Percentiles rank a stretch among this genome's conserved stretches.
Evolutionary conservation across 1,140 invertebrate genomes (phyloP).

Genomic region (Neodiprion virginianus): DNA sequence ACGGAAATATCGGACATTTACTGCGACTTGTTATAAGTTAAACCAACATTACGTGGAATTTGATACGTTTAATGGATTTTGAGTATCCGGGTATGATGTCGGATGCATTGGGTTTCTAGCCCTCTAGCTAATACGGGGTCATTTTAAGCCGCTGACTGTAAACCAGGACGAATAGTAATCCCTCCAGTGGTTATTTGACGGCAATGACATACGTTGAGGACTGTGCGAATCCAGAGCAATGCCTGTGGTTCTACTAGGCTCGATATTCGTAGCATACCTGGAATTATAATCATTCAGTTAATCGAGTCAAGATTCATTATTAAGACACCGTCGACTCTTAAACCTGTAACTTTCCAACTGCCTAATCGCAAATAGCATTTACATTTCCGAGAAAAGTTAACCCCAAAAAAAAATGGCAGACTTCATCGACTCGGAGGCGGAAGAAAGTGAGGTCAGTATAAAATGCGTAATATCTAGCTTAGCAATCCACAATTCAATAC

Average conservation of each 20-base stretch:
- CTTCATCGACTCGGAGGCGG: slow-evolving; percentile 83
- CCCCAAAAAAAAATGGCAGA: slow-evolving; percentile 68
- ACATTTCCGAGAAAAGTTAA: too few species aligned
- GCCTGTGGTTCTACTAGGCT: too few species aligned
- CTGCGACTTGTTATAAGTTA: not conserved
- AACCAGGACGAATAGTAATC: not conserved
- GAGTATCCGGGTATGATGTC: not conserved
- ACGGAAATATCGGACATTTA: not conserved
- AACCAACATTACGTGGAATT: not conserved
- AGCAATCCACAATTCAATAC: slow-evolving; percentile 6
- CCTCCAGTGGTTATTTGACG: not conserved
- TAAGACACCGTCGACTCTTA: too few species aligned
- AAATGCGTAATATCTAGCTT: not conserved
- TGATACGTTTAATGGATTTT: not conserved
- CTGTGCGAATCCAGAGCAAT: too few species aligned
- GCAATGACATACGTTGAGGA: not conserved
- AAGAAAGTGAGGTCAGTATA: slow-evolving; percentile 78
- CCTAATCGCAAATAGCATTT: too few species aligned
- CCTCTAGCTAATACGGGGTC: not conserved
- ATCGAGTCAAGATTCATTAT: too few species aligned
- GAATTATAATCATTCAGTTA: too few species aligned
- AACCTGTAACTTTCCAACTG: too few species aligned
- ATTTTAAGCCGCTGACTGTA: not conserved
- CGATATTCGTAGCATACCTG: too few species aligned
- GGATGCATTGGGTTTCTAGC: not conserved